Conservation (phyloP, 2,797 vertebrate species). For the Todus mexicanus region DNA sequence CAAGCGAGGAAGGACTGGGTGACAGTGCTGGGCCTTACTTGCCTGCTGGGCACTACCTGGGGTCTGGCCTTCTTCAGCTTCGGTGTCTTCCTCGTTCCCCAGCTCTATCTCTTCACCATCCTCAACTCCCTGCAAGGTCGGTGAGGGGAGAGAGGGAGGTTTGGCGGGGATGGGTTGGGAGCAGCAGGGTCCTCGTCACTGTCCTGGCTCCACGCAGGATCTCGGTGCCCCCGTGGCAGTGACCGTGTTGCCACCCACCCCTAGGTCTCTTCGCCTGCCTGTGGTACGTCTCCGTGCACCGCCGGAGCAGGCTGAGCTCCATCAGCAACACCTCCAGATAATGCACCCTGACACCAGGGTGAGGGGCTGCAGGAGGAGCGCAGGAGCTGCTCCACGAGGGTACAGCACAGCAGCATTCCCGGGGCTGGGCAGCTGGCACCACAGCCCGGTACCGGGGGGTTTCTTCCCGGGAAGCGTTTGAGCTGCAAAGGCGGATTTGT, state of each 20-base stretch:
- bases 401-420: fast-evolving
- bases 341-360: fast-evolving
- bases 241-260: background rate
- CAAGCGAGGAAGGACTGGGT: constrained; percentile 7
- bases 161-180: background rate
- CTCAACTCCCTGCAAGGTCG: constrained; percentile 81
- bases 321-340: background rate
- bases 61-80: constrained; percentile 76
- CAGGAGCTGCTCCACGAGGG: background rate
- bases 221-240: background rate
- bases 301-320: background rate
- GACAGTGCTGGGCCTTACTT: constrained; percentile 75
- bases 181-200: background rate
- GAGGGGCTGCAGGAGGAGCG: background rate
- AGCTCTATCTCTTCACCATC: constrained; percentile 84
- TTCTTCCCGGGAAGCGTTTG: background rate
- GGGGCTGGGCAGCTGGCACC: fast-evolving
- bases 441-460: background rate
- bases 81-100: constrained; percentile 56
- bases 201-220: background rate
- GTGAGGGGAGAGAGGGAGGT: background rate
- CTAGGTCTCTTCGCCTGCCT: constrained; percentile 62
- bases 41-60: constrained; percentile 82
- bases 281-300: constrained; percentile 37
- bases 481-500: background rate